Evolutionary conservation across 2,797 vertebrate genomes (phyloP), one percentile per base, ranked within the genome.

Genomic region (Australoheros facetus): DNA sequence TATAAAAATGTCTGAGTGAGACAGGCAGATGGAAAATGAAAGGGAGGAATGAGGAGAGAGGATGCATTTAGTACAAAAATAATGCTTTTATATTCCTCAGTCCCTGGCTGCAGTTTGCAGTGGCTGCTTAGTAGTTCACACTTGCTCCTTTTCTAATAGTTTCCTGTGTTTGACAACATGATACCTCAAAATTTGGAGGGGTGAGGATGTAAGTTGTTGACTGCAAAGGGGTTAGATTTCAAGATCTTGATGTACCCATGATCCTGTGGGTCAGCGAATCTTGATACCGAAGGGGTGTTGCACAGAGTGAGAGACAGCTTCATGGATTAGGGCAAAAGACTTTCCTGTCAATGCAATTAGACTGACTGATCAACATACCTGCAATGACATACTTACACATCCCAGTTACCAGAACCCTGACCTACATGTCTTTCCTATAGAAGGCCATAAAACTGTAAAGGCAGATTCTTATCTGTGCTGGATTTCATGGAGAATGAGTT

Each of bases 231-330:
- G 39, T 91, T 78, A 23, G 73, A 86, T 93, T 92, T 90, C 91
- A 73, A 72, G 71, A 89, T 83, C 83, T 77, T 58, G 45, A 85
- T 83, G 69, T 59, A 81, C 72, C 75, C 62, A 76, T 56, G 48
- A 86, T 85, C 56, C 56, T 81, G 74, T 28, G 6, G 51, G 82
- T 92, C 82, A 90, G 92, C 58, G 78, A 87, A 82, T 91, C 80
- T 81, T 92, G 89, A 93, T 89, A 92, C 76, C 71, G 66, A 59
- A 64, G 34, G 71, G 51, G 13, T 54, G 26, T 51, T 55, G 26
- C 10, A 56, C 34, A 53, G 72, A 56, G 17, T 14, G 17, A 66
- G 55, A 42, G 71, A 60, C 8, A 59, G 13, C 11, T 4, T 59
- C 8, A 16, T 56, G 60, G 6, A 42, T 13, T 59, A 54, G 73